phyloP scores from a whole-genome alignment of 2,888 invertebrate species.

The Caradrina clavipalpis region DNA sequence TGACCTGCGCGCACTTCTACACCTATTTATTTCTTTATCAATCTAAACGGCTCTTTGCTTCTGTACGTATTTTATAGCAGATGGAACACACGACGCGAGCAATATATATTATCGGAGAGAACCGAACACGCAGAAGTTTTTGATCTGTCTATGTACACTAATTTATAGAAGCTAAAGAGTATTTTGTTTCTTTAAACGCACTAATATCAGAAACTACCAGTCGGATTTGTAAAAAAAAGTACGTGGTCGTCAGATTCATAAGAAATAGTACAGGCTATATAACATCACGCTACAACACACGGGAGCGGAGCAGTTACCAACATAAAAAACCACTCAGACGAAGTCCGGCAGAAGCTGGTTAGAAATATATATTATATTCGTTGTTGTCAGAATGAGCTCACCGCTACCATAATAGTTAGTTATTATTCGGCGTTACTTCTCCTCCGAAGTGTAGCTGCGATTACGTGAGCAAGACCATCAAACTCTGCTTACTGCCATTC shows the following conservation, averaged over 20 bases:
- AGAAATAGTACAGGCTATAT: no score
- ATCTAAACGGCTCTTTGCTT: constrained; percentile 8
- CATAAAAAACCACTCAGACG: no score
- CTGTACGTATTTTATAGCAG: not conserved
- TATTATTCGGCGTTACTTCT: not conserved
- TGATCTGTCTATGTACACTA: no score
- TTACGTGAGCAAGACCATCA: constrained; percentile 3
- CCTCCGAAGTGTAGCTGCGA: not conserved
- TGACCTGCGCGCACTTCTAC: not conserved
- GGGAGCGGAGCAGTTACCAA: no score
- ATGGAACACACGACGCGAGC: not conserved
- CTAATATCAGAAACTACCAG: no score
- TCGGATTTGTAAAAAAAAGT: no score
- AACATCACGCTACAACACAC: no score
- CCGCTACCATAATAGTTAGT: not conserved
- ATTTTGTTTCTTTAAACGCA: no score
- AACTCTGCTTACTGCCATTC: constrained; percentile 4
- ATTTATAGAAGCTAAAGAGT: no score
- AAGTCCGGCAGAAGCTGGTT: no score
- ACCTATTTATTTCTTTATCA: constrained; percentile 24
- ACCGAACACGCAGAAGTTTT: not conserved
- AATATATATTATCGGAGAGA: no score
- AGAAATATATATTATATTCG: not conserved
- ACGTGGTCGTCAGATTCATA: no score
- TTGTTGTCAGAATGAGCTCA: not conserved